phyloP scores from a whole-genome alignment of 2,113 vertebrate genomes.

The Megalops atlanticus region DNA sequence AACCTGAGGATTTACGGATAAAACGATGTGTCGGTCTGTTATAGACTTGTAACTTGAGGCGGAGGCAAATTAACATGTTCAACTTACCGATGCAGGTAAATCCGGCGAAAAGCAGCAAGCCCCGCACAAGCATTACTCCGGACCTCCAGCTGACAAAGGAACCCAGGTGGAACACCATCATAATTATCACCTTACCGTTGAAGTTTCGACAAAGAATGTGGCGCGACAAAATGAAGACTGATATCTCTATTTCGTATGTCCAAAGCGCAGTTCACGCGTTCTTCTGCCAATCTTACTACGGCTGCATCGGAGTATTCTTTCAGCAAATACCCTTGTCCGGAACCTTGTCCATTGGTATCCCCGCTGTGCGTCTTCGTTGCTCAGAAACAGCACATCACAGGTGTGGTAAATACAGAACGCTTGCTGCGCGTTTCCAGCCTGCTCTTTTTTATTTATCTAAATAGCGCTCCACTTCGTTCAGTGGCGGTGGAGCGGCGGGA shows the following conservation, averaged over 20 bases:
- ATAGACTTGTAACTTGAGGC: background rate
- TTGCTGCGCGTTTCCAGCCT: conserved; percentile 37
- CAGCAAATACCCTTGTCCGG: conserved; percentile 62
- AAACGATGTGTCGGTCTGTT: background rate
- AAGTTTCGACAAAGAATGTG: conserved; percentile 57
- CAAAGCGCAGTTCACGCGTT: conserved; percentile 49
- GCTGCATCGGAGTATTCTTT: conserved; percentile 51
- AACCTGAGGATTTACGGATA: background rate
- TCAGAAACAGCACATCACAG: conserved; percentile 75
- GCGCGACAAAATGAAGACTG: conserved; percentile 33
- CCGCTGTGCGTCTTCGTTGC: conserved; percentile 65
- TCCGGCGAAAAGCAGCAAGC: conserved; percentile 57
- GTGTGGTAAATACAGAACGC: conserved; percentile 65
- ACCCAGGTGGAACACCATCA: conserved; percentile 66
- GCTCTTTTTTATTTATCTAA: conserved; percentile 27
- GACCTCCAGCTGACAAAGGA: conserved; percentile 70
- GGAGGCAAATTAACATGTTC: conserved; percentile 15
- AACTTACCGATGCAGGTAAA: conserved; percentile 75
- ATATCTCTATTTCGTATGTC: conserved; percentile 36
- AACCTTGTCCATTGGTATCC: conserved; percentile 60
- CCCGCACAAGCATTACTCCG: conserved; percentile 56
- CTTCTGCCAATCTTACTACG: conserved; percentile 47
- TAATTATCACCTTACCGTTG: conserved; percentile 45
- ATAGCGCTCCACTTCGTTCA: conserved; percentile 39
- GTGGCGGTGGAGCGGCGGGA: conserved; percentile 38